Evolutionary conservation across 2,113 vertebrate genomes (phyloP), one percentile per base, ranked within the genome.

Genomic region (Aptenodytes patagonicus): DNA sequence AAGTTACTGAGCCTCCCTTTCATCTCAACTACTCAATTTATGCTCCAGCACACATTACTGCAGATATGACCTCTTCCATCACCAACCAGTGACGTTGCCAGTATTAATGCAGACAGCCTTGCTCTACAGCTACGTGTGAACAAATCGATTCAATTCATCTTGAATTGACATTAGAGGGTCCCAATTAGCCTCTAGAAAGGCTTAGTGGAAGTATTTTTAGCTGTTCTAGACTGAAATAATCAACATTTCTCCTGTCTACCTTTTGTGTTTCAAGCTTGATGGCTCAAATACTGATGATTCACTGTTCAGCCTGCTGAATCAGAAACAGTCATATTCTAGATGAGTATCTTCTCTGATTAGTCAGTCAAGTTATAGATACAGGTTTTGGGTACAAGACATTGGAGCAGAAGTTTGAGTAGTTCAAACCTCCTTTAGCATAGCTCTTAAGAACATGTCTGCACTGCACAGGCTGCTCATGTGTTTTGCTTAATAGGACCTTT

Each of bases 1-100:
- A 18, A 82, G 62, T 66, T 66, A 36, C 17, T 32, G 29, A 88
- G 72, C 26, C 79, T 93, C 31, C 49, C 87, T 92, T 88, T 94
- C 92, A 78, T 87, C 87, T 91, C 84, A 54, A 19, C 38, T 52
- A 70, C 82, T 90, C 95, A 87, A 90, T 91, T 85, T 81, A 94
- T 84, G 89, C 94, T 95, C 90, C 82, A 91, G 88, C 91, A 96
- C 94, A 95, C 87, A 80, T 93, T 81, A 91, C 92, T 93, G 96
- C 87, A 91, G 90, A 87, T 78, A 82, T 21, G 76, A 89, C 94
- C 90, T 93, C 87, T 34, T 94, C 94, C 91, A 95, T 89, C 84
- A 89, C n/a, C 75, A 68, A 10, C 69, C 22, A 68, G 71, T 47
- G 93, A 89, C 26, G 34, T 2, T 13, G 77, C 76, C 91, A 61